phyloP scores from a whole-genome alignment of 2,113 vertebrate species.

The Bujurquina vittata region DNA sequence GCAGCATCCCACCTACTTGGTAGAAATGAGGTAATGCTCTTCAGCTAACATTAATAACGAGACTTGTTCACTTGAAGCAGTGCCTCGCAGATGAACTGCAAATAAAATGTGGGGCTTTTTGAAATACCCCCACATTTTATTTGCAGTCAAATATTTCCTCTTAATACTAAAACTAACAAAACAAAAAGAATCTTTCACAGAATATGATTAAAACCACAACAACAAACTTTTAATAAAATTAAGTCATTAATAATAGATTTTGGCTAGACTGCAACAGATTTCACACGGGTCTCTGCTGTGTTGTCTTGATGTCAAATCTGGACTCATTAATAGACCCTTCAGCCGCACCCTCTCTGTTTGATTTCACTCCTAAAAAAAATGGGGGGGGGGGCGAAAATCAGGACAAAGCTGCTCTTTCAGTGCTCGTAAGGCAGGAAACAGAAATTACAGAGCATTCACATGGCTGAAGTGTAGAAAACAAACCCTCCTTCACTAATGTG shows the following conservation, averaged over 20 bases:
- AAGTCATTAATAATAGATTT: not conserved
- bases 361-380: slow-evolving; percentile 25
- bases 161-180: not conserved
- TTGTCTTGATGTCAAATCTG: not conserved
- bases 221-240: not conserved
- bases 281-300: not conserved
- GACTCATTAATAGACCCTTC: not conserved
- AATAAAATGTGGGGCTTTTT: rapidly evolving
- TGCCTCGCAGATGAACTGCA: not conserved
- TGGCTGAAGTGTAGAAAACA: slow-evolving; percentile 17
- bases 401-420: slow-evolving; percentile 61
- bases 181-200: not conserved
- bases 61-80: not conserved
- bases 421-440: slow-evolving; percentile 47
- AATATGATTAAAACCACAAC: not conserved
- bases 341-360: not conserved
- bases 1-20: not conserved
- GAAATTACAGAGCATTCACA: slow-evolving; percentile 48
- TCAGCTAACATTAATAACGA: not conserved
- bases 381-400: not conserved
- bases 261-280: slow-evolving; percentile 30
- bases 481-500: slow-evolving; percentile 6
- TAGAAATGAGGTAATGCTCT: slow-evolving; percentile 4
- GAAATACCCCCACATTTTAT: no score
- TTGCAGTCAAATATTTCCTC: not conserved